Base-by-base conservation (phyloP, 2,113 vertebrate genomes). In the Chlorodrepanis virens region DNA sequence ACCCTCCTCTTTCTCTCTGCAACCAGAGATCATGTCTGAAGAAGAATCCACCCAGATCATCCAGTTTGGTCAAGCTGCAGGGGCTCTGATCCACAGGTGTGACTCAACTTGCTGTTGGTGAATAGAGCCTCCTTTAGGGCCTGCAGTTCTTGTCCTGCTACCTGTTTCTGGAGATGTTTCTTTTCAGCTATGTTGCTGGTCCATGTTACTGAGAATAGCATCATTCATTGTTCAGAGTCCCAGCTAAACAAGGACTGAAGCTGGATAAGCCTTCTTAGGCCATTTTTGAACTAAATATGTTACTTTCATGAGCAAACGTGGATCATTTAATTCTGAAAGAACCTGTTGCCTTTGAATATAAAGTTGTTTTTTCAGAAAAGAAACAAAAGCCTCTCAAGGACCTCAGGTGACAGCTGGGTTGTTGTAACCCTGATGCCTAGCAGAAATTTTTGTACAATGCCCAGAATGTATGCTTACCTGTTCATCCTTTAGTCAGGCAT, bases 11-110 rank as follows among this genome's bases (percentile, higher is more conserved):
- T 98, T 98, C 94, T 98, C 98, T 24, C 96, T 98, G 67, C 99
- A 99, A 81, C 99, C 98, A 2, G 99, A 99, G 97, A 98, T 98
- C 5, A 98, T 99, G 87, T 99, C 99, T 0, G 99, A 99, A 90
- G 99, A 99, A 16, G 99, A 99, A 93, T 98, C 98, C 15, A 96
- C 97, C 4, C 99, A 99, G 94, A 98, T 99, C 97, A 98, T 98
- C 35, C 98, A 98, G 68, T 99, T 99, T 21, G 99, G 99, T 68
- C 99, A 98, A 97, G 98, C 99, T 10, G 99, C 99, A 2, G 99
- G 99, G 84, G 97, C 97, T 40, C 98, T 99, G 27, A 99, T 99
- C 77, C 99, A 99, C 98, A 99, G 99, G 99, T 99, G 84, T 53
- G 97, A 47, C 39, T 87, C 37, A 17, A 2, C 25, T 45, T 76